phyloP scores from a whole-genome alignment of 2,888 invertebrate genomes.

The Uropetala carovei region DNA sequence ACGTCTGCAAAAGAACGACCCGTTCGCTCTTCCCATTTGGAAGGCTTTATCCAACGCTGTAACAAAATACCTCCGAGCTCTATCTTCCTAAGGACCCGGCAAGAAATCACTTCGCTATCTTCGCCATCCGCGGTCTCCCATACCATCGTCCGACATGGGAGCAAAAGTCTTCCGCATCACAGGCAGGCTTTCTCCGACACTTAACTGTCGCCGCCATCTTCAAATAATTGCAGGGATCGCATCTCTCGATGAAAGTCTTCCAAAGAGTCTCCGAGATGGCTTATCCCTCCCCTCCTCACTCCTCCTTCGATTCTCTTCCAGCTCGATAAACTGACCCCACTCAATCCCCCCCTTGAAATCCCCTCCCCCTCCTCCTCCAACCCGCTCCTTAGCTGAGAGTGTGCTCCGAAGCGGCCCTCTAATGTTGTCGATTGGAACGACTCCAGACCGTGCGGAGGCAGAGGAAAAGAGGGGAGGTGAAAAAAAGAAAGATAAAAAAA shows the following conservation, averaged over 20 bases:
- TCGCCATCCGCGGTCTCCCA: not conserved
- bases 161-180: conserved; percentile 55
- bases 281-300: not conserved
- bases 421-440: not conserved
- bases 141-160: conserved; percentile 14
- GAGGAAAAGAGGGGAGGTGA: not conserved
- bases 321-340: conserved; percentile 22
- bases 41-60: not conserved
- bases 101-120: conserved; percentile 1
- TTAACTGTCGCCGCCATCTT: conserved; percentile 37
- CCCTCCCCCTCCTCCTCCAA: not conserved
- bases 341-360: conserved; percentile 10
- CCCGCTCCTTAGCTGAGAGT: not conserved
- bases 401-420: not conserved
- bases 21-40: not conserved
- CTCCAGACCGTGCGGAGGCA: not conserved
- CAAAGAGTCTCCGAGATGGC: conserved; percentile 27
- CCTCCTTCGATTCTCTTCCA: not conserved
- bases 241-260: conserved; percentile 54
- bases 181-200: conserved; percentile 42
- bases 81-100: conserved; percentile 7
- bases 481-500: not conserved
- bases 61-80: conserved; percentile 22
- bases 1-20: not conserved
- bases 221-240: conserved; percentile 62